A percentile compares a stretch with the other conserved stretches of the same genome.
These are phyloP conservation scores for Xiphorhynchus erythropygius DNA, from an alignment of 2,797 vertebrate genomes.

Conservation along the genomic window DNA sequence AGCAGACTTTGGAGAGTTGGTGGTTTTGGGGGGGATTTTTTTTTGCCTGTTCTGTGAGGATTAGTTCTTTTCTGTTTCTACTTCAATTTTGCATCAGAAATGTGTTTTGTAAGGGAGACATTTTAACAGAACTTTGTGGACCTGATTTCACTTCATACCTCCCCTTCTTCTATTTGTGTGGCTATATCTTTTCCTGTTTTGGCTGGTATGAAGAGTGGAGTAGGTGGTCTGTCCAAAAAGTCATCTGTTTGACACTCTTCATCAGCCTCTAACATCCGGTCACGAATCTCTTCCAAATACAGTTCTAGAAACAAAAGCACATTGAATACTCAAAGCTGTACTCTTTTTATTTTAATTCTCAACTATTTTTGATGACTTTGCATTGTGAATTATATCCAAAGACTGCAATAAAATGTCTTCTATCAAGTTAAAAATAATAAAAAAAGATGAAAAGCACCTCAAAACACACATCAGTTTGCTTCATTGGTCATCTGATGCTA, in stretches of 20 bases:
- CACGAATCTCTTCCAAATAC: constrained; percentile 91
- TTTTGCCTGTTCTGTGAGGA: not conserved
- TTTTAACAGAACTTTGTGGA: not conserved
- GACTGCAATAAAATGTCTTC: not conserved
- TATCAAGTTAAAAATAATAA: not conserved
- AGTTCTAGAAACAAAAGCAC: constrained; percentile 80
- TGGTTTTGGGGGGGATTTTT: not conserved
- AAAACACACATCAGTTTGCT: not conserved
- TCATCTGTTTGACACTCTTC: constrained; percentile 91
- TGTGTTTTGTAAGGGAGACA: not conserved
- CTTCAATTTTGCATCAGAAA: not conserved
- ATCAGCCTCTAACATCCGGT: constrained; percentile 77
- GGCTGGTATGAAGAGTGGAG: constrained; percentile 89
- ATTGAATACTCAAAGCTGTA: not conserved
- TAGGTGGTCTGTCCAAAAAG: constrained; percentile 88
- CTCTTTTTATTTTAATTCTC: not conserved
- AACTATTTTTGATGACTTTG: not conserved
- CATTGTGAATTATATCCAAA: not conserved
- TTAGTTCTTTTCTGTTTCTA: not conserved
- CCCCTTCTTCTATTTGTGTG: constrained; percentile 92
- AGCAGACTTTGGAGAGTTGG: not conserved
- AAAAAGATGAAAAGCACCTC: not conserved
- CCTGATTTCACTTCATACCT: constrained; percentile 77
- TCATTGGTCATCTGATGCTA: not conserved
- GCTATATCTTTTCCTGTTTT: constrained; percentile 89